phyloP scores from a whole-genome alignment of 1,140 invertebrate genomes.

The Drosophila lacteicornis region DNA sequence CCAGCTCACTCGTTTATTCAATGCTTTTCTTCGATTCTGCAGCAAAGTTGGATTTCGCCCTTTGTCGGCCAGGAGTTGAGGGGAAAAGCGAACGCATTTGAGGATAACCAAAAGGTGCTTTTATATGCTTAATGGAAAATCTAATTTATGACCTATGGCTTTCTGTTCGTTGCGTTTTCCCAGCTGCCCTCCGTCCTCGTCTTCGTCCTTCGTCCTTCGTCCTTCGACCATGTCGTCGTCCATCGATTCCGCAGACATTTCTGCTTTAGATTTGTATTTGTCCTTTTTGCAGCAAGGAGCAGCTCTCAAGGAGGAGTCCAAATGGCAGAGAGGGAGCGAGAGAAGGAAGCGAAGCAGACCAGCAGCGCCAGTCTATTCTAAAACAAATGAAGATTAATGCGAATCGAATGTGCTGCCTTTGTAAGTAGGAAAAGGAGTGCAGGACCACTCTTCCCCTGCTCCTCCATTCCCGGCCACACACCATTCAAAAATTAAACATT shows the following conservation, averaged over 20 bases:
- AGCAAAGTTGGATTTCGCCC: constrained; percentile 78
- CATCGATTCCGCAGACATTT: constrained; percentile 79
- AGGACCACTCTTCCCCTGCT: constrained; percentile 12
- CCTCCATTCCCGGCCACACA: constrained; percentile 52
- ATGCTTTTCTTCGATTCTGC: constrained; percentile 82
- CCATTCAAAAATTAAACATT: constrained; percentile 83
- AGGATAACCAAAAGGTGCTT: constrained; percentile 84
- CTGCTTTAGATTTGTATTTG: constrained; percentile 80
- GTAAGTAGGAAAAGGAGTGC: constrained; percentile 75
- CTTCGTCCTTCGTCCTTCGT: not conserved
- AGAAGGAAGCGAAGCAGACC: constrained; percentile 25
- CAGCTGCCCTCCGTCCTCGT: constrained; percentile 25
- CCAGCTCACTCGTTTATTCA: constrained; percentile 74
- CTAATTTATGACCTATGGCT: constrained; percentile 84
- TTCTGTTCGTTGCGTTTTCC: constrained; percentile 81
- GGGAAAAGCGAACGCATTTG: constrained; percentile 67
- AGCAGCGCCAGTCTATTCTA: constrained; percentile 75
- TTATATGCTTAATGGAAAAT: constrained; percentile 84
- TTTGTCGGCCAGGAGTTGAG: constrained; percentile 50
- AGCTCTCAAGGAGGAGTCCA: constrained; percentile 23
- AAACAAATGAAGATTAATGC: constrained; percentile 83
- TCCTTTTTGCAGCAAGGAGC: constrained; percentile 71
- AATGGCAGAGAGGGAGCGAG: not conserved
- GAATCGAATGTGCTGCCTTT: constrained; percentile 80
- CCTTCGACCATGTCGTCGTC: constrained; percentile 42